Conservation (phyloP, 2,888 invertebrate genomes). For the Charanyca ferruginea region DNA sequence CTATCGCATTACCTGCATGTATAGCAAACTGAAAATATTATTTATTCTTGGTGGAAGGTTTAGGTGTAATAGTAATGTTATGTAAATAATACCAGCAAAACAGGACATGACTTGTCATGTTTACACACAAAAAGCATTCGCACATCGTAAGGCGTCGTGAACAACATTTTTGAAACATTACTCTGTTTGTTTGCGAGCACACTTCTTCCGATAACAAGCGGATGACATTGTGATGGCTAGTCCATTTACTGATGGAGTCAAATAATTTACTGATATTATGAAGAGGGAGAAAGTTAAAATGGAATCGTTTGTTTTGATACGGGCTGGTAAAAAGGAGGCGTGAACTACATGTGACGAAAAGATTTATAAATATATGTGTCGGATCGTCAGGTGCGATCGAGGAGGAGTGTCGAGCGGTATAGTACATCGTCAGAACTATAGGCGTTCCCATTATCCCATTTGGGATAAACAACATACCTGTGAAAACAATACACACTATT, state of each 20-base stretch:
- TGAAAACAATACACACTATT: too few relatives aligned
- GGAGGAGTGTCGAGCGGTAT: too few relatives aligned
- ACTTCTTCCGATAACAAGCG: background rate
- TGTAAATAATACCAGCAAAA: conserved; percentile 13
- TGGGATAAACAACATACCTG: too few relatives aligned
- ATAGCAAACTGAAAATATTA: background rate
- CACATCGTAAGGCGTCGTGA: background rate
- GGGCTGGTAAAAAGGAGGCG: too few relatives aligned
- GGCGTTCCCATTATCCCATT: too few relatives aligned
- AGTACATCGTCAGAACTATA: too few relatives aligned
- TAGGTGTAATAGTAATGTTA: background rate
- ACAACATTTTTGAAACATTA: conserved; percentile 21
- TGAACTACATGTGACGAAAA: too few relatives aligned
- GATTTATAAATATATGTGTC: too few relatives aligned
- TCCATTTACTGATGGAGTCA: background rate
- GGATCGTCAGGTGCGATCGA: too few relatives aligned
- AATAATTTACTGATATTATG: background rate
- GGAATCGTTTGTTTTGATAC: too few relatives aligned
- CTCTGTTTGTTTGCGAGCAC: conserved; percentile 25
- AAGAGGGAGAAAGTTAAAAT: too few relatives aligned
- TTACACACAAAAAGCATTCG: conserved; percentile 15
- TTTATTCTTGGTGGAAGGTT: background rate
- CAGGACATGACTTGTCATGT: conserved; percentile 1
- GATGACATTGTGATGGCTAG: background rate
- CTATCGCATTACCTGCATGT: too few relatives aligned